Evolutionary conservation across 2,888 invertebrate species (phyloP), one percentile per base, ranked within the genome.

Genomic region (Pterostichus niger): DNA sequence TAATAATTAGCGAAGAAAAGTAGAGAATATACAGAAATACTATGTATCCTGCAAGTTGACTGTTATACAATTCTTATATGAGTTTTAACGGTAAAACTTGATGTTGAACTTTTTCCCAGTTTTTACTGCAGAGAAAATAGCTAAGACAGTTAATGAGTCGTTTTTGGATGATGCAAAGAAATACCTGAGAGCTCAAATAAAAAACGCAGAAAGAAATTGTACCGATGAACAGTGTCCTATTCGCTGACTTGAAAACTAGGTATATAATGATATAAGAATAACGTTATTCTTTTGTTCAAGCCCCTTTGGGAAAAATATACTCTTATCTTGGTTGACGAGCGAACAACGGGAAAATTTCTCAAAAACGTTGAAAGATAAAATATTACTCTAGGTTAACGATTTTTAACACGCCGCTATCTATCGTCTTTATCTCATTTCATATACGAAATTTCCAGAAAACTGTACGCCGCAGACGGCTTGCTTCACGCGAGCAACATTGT

Each of bases 381-480:
- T 77, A 77, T 77, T 56, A 56, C 56, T 56, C 77, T 77, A 40
- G 77, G 77, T 77, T 77, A 77, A 77, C 77, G 77, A 76, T 77
- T 77, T 77, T 56, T 77, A 75, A 77, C 77, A 56, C 54, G 40
- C 10, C 33, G 40, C 77, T 77, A 77, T 59, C 56, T 77, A 77
- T 77, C 56, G 77, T 40, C n/a, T 77, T 77, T 77, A 77, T 77
- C 77, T 77, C 33, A 56, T 54, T 54, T 40, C 77, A 77, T 56
- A 56, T 56, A 56, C 40, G 56, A 77, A 77, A 77, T 35, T 56
- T 35, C 46, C 6, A 52, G 33, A 75, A 75, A 75, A 75, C 11
- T 52, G 33, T 31, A 24, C 40, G 13, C 9, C 33, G 31, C 52
- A 75, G 75, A 33, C 33, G 44, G 44, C 24, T 64, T 31, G 24